Conservation (phyloP, 1,140 invertebrate genomes). For the Trypoxylus dichotomus region DNA sequence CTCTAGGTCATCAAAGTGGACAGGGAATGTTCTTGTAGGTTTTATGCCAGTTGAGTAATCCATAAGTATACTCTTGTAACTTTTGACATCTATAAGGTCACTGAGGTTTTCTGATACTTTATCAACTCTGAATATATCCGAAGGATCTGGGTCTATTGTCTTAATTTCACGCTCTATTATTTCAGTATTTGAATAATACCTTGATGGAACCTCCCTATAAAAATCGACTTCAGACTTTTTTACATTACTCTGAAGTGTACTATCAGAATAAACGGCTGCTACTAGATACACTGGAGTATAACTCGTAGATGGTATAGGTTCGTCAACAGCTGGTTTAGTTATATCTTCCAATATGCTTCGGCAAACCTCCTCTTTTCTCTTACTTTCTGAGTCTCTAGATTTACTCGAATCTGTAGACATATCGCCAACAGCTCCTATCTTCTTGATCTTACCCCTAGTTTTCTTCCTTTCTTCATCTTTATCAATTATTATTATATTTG, state of each 20-base stretch:
- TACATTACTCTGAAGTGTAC: neutral
- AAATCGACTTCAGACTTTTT: neutral
- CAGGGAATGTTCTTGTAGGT: neutral
- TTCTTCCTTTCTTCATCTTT: neutral
- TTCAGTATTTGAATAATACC: neutral
- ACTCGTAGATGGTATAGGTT: neutral
- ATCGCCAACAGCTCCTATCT: neutral
- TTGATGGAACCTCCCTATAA: neutral
- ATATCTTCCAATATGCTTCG: neutral
- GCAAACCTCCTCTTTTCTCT: neutral
- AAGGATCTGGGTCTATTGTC: neutral
- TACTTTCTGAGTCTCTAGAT: neutral
- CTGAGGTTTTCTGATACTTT: neutral
- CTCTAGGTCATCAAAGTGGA: neutral
- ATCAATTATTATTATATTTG: neutral
- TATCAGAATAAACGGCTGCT: neutral
- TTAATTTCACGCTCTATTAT: constrained; percentile 1
- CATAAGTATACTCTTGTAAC: neutral
- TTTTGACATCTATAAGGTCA: neutral
- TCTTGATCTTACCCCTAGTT: neutral
- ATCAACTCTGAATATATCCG: neutral
- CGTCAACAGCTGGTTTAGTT: neutral
- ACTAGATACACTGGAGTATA: neutral
- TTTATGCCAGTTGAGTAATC: neutral
- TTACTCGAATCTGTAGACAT: neutral